Conservation (phyloP, 2,113 vertebrate species). For the Petrocephalus microphthalmus region DNA sequence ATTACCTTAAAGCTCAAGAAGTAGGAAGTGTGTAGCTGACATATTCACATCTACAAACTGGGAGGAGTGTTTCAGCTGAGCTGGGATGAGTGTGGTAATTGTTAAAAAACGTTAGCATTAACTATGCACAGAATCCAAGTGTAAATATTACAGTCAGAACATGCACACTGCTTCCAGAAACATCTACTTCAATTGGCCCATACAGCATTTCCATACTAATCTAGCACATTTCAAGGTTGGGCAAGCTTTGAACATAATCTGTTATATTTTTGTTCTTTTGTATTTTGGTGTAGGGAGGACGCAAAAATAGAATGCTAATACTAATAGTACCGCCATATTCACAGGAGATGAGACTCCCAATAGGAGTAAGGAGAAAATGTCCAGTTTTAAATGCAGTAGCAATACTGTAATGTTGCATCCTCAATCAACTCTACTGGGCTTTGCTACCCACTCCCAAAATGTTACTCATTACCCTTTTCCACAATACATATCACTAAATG, state of each 20-base stretch:
- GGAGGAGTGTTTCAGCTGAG: neutral
- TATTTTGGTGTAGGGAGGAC: neutral
- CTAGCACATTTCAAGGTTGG: neutral
- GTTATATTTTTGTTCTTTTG: neutral
- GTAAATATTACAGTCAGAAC: neutral
- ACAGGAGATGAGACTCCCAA: neutral
- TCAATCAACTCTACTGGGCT: neutral
- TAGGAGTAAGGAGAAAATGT: neutral
- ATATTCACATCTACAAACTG: neutral
- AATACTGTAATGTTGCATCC: neutral
- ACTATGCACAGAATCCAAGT: neutral
- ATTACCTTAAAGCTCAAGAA: neutral
- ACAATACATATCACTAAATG: neutral
- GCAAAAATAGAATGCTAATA: neutral
- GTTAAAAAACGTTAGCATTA: neutral
- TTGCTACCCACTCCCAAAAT: neutral
- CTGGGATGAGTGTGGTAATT: neutral
- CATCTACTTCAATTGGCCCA: neutral
- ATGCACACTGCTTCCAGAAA: neutral
- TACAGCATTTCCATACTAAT: neutral
- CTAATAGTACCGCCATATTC: neutral
- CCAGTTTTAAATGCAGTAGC: neutral
- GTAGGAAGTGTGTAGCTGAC: neutral
- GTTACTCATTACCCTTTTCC: conserved; percentile 4
- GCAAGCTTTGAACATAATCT: neutral